Base-by-base conservation (phyloP, 1,140 invertebrate species). In the Bicyclus anynana region DNA sequence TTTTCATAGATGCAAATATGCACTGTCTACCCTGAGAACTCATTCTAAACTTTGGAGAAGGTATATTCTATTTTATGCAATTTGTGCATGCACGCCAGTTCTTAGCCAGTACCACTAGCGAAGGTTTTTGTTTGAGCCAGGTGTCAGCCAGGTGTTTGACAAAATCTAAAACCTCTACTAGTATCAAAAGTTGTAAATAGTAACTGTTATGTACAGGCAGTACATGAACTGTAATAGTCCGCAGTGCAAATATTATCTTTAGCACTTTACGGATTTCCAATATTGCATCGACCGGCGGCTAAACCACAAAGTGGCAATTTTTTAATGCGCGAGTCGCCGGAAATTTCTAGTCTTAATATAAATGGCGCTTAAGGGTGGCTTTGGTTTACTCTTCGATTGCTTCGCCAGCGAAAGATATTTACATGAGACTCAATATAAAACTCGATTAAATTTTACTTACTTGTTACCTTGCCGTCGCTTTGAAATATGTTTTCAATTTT, bases 401-500 rank as follows among this genome's bases (percentile, higher is more conserved):
- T 53, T 40, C 37, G 14, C 50, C 50, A 33, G 29, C 13, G 9
- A 33, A 14, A 26, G 20, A 52, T 40, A 52, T 52, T 52, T 42
- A 33, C 50, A 52, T 21, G 23, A 52, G 20, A 18, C 13, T 52
- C 38, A 52, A 52, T 52, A 9, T 12, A 52, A 42, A 42, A 52
- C 37, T 40, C 48, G 17, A 37, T 52, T 37, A 10, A 51, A 51
- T 37, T 21, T 51, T 23, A 23, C 2, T 23, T 40, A 26, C 4
- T 29, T 53, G 26, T n/a, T 46, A 20, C 13, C 14, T 44, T 44
- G 17, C 21, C 21, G 37, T 26, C n/a, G 50, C 16, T 27, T 12
- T 53, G 20, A 38, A 53, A 38, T 38, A 53, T 53, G 38, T 53
- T 53, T 53, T 53, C 50, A 21, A 53, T 53, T 53, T 53, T 37